These are phyloP conservation scores for Muscidifurax raptorellus DNA, from an alignment of 1,140 invertebrate genomes.

Conservation along the genomic window DNA sequence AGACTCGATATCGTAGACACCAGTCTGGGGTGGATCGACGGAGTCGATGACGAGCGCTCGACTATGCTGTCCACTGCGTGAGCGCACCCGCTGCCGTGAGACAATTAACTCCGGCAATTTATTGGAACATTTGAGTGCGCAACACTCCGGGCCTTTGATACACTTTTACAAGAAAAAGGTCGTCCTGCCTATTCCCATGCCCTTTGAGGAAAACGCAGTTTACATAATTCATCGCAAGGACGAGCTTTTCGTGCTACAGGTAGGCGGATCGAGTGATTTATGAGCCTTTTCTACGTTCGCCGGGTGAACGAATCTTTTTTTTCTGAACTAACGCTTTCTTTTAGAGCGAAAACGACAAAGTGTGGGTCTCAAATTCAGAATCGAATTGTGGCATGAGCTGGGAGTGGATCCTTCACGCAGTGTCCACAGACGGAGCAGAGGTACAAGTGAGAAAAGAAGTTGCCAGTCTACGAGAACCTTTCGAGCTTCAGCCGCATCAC, in stretches of 20 bases:
- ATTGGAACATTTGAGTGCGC: conserved; percentile 63
- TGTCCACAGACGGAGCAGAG: conserved; percentile 57
- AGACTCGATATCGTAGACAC: conserved; percentile 50
- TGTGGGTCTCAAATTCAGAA: conserved; percentile 63
- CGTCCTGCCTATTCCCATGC: conserved; percentile 64
- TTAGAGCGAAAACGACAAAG: conserved; percentile 62
- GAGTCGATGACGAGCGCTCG: conserved; percentile 63
- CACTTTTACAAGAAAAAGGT: conserved; percentile 64
- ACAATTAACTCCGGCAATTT: conserved; percentile 57
- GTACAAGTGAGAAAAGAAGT: conserved; percentile 63
- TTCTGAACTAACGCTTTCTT: too few species aligned
- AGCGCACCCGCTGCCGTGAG: conserved; percentile 59
- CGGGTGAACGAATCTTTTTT: neutral
- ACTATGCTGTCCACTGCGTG: conserved; percentile 65
- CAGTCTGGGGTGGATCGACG: conserved; percentile 67
- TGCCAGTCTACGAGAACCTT: conserved; percentile 59
- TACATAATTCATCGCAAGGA: conserved; percentile 65
- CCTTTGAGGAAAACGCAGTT: conserved; percentile 61
- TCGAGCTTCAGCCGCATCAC: conserved; percentile 52
- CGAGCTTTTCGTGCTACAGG: conserved; percentile 69
- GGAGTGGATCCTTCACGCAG: conserved; percentile 65
- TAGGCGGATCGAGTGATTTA: conserved; percentile 46
- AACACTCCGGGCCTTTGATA: conserved; percentile 63
- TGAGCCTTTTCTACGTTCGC: neutral
- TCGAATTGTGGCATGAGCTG: conserved; percentile 57